phyloP scores from a whole-genome alignment of 2,113 vertebrate genomes.

The Crypturellus undulatus region DNA sequence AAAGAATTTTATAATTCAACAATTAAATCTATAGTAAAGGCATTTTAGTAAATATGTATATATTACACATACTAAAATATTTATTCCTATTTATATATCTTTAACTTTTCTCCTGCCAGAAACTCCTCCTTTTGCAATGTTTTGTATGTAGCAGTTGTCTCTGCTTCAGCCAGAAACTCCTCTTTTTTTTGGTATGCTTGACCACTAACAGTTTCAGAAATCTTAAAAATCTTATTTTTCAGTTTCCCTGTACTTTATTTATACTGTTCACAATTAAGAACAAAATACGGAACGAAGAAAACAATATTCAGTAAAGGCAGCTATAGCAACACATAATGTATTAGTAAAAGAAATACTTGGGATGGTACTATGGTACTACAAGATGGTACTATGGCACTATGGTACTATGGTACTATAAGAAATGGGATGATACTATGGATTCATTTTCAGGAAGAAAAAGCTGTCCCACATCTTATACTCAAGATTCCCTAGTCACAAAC shows the following conservation, averaged over 20 bases:
- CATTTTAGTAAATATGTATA: background rate
- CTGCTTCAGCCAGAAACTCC: background rate
- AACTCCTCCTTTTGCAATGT: background rate
- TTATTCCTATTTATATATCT: background rate
- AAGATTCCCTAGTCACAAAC: background rate
- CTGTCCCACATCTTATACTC: background rate
- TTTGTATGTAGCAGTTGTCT: background rate
- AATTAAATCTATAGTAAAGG: background rate
- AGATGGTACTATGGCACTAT: too few species aligned
- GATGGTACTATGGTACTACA: too few species aligned
- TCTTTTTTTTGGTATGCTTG: background rate
- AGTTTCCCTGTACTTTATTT: background rate
- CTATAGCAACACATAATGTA: background rate
- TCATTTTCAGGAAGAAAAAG: background rate
- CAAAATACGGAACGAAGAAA: background rate
- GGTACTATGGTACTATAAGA: too few species aligned
- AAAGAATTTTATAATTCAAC: background rate
- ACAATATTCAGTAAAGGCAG: background rate
- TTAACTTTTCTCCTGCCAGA: background rate
- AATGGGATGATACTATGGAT: background rate
- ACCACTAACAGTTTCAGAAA: background rate
- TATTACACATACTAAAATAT: background rate
- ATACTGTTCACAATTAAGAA: background rate
- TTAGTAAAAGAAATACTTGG: background rate
- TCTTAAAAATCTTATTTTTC: background rate